These are phyloP conservation scores for Teleiodes luculella DNA, from an alignment of 2,888 invertebrate genomes.

Conservation along the genomic window DNA sequence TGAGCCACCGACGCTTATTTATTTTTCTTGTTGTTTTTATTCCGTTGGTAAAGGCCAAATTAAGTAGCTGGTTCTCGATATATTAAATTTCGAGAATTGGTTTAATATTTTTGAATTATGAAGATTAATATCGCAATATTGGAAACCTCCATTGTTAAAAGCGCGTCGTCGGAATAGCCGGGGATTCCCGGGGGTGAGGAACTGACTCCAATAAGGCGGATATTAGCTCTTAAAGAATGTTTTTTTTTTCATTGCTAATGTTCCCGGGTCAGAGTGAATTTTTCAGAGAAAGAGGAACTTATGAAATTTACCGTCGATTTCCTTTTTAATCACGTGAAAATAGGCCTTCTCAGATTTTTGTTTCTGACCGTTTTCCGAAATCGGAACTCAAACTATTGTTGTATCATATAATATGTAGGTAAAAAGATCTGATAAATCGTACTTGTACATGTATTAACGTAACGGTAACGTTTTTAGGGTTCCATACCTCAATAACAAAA, in stretches of 20 bases:
- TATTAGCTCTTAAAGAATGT: constrained; percentile 4
- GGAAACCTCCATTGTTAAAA: neutral
- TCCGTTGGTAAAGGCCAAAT: neutral
- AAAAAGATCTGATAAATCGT: too few relatives aligned
- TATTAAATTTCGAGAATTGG: neutral
- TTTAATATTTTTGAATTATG: neutral
- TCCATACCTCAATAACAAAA: too few relatives aligned
- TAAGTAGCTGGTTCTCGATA: neutral
- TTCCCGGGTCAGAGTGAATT: neutral
- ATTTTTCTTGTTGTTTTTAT: too few relatives aligned
- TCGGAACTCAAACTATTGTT: too few relatives aligned
- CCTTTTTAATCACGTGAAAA: too few relatives aligned
- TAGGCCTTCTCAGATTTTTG: too few relatives aligned
- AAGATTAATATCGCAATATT: neutral
- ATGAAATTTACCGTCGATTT: neutral
- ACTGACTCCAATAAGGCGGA: constrained; percentile 6
- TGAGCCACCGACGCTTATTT: too few relatives aligned
- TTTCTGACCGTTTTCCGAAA: too few relatives aligned
- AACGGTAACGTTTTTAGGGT: too few relatives aligned
- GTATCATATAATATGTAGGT: too few relatives aligned
- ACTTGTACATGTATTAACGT: too few relatives aligned
- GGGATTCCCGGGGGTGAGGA: neutral
- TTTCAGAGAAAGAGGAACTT: neutral
- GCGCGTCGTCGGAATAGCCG: neutral
- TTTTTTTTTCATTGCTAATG: neutral